These are phyloP conservation scores for Melanotaenia pygmaea DNA, from an alignment of 2,797 vertebrate species.

Conservation along the genomic window DNA sequence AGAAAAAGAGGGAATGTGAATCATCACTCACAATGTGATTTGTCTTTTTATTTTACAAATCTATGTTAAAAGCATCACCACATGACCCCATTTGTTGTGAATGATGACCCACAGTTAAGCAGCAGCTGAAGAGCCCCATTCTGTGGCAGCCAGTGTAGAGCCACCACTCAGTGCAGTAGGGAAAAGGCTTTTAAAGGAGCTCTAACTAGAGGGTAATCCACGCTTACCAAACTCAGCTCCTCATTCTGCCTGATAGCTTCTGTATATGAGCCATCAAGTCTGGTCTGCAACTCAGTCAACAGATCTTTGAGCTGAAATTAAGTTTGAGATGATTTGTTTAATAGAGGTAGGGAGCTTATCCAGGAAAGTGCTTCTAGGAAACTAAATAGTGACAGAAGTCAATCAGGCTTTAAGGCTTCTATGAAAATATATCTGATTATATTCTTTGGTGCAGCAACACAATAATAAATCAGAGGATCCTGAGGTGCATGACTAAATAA, in stretches of 20 bases:
- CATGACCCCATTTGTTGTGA: constrained; percentile 34
- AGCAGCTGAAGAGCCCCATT: constrained; percentile 36
- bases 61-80: background rate
- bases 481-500: constrained; percentile 18
- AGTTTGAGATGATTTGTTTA: constrained; percentile 87
- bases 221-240: constrained; percentile 98
- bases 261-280: constrained; percentile 98
- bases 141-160: constrained; percentile 23
- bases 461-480: constrained; percentile 8
- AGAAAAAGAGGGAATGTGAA: constrained; percentile 31
- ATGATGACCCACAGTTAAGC: constrained; percentile 46
- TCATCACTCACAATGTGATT: constrained; percentile 57
- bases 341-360: constrained; percentile 37
- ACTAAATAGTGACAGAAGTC: constrained; percentile 24
- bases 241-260: constrained; percentile 99
- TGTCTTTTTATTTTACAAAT: background rate
- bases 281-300: constrained; percentile 99
- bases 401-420: constrained; percentile 3
- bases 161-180: constrained; percentile 27
- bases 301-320: constrained; percentile 99
- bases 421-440: background rate
- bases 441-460: background rate
- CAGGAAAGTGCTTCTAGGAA: constrained; percentile 39
- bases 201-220: constrained; percentile 59
- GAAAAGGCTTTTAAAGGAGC: constrained; percentile 43